Evolutionary conservation across 2,888 invertebrate species (phyloP), one percentile per base, ranked within the genome.

Genomic region (Baronia brevicornis): DNA sequence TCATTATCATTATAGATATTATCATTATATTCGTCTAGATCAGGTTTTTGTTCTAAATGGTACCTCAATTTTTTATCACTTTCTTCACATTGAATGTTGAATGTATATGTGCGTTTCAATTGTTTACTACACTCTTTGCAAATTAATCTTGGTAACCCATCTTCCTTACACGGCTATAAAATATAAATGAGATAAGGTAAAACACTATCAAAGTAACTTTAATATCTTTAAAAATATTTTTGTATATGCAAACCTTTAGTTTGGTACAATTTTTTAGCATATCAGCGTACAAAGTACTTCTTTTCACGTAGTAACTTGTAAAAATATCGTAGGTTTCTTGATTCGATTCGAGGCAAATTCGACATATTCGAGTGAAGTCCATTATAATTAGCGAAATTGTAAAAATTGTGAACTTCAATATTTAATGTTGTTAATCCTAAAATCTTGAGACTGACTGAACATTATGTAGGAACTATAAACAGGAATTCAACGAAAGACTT

Each of bases 91-190:
- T 60, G 67, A 11, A 64, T 38, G 32, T 70, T 70, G 39, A 84
- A 82, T n/a, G 56, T 30, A 33, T 71, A 82, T 1, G 67, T 51
- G 25, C 62, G 55, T 47, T 77, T 80, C 1, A 84, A 51, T 28
- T 72, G 72, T 17, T 64, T 60, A 31, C 56, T 53, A 40, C 84
- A 84, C 10, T 73, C 73, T 41, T 75, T 82, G 38, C 84, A 84
- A 29, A 84, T 78, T 27, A 60, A 43, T 7, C 62, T 60, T 1
- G 84, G 84, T 14, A 84, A 41, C 25, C 73, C 67, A 43, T 84
- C 84, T 7, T 63, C 66, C 54, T 50, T 39, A 10, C 36, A 42
- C 5, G 70, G 73, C 82, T 82, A 47, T 5, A 63, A 54, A 11
- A n/a, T 13, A 9, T 3, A 5, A 10, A 11, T 29, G 10, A 19